A percentile compares a stretch with the other conserved stretches of the same genome.
Conservation (phyloP, 2,888 invertebrate species). For the Limnephilus rhombicus region DNA sequence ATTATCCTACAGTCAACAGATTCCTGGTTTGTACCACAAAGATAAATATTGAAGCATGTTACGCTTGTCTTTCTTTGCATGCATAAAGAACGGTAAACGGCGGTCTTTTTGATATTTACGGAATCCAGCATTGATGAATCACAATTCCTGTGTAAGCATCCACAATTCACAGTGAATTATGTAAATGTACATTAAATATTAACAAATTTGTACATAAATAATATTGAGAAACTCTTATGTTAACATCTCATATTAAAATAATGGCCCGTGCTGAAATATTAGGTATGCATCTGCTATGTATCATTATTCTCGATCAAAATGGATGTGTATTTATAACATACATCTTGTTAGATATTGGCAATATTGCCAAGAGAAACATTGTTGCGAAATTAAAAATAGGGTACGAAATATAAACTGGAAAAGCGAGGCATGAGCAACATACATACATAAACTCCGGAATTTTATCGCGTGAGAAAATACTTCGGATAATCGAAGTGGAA, state of each 20-base stretch:
- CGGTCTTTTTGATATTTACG: background rate
- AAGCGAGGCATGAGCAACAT: background rate
- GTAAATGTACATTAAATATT: background rate
- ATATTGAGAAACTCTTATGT: background rate
- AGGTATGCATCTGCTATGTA: background rate
- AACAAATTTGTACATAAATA: background rate
- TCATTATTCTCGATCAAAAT: background rate
- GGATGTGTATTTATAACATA: background rate
- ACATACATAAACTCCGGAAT: background rate
- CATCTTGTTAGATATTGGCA: background rate
- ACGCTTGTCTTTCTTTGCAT: background rate
- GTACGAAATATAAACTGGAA: background rate
- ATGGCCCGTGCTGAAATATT: background rate
- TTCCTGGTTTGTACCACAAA: constrained; percentile 15
- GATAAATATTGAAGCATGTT: constrained; percentile 22
- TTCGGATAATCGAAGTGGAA: background rate
- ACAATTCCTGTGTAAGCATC: background rate
- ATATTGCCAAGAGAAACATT: constrained; percentile 1
- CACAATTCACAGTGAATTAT: background rate
- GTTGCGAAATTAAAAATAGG: background rate
- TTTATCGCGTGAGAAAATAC: constrained; percentile 16
- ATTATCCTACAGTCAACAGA: constrained; percentile 16
- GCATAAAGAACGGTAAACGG: background rate
- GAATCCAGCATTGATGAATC: background rate
- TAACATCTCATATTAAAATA: background rate